Evolutionary conservation across 2,113 vertebrate species (phyloP).

Genomic region (Martes martes): DNA sequence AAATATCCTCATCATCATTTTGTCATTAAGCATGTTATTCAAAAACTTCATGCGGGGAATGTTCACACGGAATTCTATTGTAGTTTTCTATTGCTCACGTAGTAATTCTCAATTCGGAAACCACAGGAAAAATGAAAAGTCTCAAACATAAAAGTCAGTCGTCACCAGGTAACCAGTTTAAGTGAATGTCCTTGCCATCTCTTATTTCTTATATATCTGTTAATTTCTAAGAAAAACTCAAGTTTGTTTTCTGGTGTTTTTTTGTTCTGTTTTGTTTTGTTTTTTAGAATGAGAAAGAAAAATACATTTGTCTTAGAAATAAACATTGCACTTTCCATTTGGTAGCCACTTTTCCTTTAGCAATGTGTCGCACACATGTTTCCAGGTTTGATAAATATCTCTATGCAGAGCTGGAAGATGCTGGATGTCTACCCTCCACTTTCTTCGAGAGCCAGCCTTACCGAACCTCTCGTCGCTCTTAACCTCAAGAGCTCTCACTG

Average conservation of each 20-base stretch:
- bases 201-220: background rate
- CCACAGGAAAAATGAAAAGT: background rate
- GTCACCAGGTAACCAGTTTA: background rate
- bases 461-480: background rate
- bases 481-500: background rate
- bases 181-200: background rate
- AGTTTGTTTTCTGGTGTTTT: background rate
- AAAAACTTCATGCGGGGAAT: background rate
- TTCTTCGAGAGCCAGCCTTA: background rate
- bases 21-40: background rate
- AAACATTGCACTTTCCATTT: background rate
- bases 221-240: background rate
- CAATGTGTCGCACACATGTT: background rate
- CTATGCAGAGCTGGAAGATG: background rate
- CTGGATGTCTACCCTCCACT: background rate
- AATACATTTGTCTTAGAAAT: background rate
- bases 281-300: slow-evolving; percentile 19
- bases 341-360: background rate
- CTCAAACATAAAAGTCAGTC: too few relatives aligned
- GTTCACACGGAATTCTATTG: background rate
- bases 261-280: background rate
- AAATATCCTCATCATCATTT: background rate
- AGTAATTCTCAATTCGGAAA: background rate
- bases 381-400: background rate
- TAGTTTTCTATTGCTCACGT: background rate